A percentile compares a stretch with the other conserved stretches of the same genome.
Conservation (phyloP, 2,113 vertebrate species). For the Pangasianodon hypophthalmus region DNA sequence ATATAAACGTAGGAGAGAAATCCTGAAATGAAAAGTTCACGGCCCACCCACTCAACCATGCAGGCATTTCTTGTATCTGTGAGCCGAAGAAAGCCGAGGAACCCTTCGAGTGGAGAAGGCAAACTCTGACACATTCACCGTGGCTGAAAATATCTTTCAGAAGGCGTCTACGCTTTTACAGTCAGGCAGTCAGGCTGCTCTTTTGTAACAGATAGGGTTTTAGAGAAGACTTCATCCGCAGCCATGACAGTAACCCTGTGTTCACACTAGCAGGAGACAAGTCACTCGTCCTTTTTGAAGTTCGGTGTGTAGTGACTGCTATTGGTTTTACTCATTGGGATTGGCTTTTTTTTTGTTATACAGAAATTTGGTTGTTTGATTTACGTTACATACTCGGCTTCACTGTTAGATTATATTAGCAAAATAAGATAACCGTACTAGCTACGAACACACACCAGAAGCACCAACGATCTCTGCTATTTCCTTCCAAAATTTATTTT, state of each 20-base stretch:
- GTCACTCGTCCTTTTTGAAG: not conserved
- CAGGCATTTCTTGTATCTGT: slow-evolving; percentile 15
- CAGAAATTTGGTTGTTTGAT: not conserved
- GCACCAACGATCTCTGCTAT: too few species aligned
- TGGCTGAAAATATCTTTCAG: slow-evolving; percentile 33
- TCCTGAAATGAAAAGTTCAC: slow-evolving; percentile 36
- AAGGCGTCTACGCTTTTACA: slow-evolving; percentile 18
- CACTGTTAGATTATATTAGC: not conserved
- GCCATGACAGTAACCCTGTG: not conserved
- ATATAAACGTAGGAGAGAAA: slow-evolving; percentile 14
- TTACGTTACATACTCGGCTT: not conserved
- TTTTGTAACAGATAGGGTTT: slow-evolving; percentile 22
- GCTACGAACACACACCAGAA: not conserved
- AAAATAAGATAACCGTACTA: not conserved
- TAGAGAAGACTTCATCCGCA: slow-evolving; percentile 15
- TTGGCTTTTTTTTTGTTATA: not conserved
- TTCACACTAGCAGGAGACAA: not conserved
- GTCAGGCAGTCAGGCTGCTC: slow-evolving; percentile 5
- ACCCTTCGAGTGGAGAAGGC: not conserved
- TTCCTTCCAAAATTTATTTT: not conserved
- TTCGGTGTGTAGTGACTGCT: not conserved
- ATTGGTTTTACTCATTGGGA: not conserved
- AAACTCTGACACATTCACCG: slow-evolving; percentile 31
- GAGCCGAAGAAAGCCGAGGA: slow-evolving; percentile 1
- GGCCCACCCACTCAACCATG: slow-evolving; percentile 19